phyloP scores from a whole-genome alignment of 2,888 invertebrate species.

The Chaetogeoica ovagalla region DNA sequence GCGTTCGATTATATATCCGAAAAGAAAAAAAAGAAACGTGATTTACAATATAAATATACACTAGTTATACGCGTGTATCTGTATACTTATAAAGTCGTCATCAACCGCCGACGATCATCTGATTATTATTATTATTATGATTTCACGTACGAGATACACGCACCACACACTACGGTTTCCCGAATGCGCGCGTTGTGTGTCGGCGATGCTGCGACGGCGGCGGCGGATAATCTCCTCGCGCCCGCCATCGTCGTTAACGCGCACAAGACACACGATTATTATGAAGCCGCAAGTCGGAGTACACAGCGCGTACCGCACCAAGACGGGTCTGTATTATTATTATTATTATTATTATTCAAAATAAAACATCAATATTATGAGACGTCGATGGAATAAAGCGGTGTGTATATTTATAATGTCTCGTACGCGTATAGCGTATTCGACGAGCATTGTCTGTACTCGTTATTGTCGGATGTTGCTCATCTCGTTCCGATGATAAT shows the following conservation, averaged over 20 bases:
- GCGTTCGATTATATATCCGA: not conserved
- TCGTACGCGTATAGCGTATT: no score
- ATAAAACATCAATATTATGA: constrained; percentile 42
- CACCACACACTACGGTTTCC: constrained; percentile 18
- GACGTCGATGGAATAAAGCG: constrained; percentile 29
- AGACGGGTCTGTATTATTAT: not conserved
- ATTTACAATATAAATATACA: not conserved
- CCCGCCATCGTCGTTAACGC: no score
- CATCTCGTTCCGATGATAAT: no score
- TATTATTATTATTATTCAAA: constrained; percentile 42
- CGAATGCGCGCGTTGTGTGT: not conserved
- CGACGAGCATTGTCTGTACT: no score
- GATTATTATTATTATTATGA: constrained; percentile 34
- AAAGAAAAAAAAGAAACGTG: no score
- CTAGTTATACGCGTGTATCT: not conserved
- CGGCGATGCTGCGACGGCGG: no score
- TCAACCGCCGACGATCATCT: constrained; percentile 22
- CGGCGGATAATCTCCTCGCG: no score
- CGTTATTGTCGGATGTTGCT: no score
- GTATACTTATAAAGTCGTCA: constrained; percentile 3
- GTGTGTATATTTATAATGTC: not conserved
- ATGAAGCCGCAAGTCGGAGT: constrained; percentile 15
- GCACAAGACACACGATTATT: no score
- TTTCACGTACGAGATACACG: not conserved
- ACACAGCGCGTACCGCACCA: not conserved